Conservation (phyloP, 35 echinoderm and acorn worm species). For the Amphiura filiformis region DNA sequence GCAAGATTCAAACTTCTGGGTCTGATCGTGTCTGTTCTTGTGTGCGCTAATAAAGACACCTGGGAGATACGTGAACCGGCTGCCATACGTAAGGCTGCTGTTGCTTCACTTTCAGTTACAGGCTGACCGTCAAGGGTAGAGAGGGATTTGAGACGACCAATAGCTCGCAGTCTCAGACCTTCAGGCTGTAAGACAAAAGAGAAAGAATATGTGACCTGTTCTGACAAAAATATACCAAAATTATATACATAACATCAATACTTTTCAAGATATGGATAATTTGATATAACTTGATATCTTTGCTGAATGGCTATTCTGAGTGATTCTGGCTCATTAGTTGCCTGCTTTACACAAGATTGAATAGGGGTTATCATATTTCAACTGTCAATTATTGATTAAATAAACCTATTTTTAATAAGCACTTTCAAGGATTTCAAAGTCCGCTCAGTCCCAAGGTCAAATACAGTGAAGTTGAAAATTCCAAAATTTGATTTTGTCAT, state of each 20-base stretch:
- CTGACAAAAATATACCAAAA: background rate
- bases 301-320: no score
- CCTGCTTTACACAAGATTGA: no score
- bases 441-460: no score
- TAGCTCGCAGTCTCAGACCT: slow-evolving; percentile 80
- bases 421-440: no score
- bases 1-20: slow-evolving; percentile 88
- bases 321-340: no score
- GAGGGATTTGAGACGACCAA: slow-evolving; percentile 88
- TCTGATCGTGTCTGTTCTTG: slow-evolving; percentile 60
- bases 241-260: background rate
- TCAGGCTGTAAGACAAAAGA: slow-evolving; percentile 55
- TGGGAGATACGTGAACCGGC: slow-evolving; percentile 94
- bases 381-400: no score
- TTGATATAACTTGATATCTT: background rate
- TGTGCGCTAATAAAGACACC: slow-evolving; percentile 88
- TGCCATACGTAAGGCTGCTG: slow-evolving; percentile 94
- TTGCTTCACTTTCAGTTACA: slow-evolving; percentile 84
- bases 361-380: no score
- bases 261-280: background rate
- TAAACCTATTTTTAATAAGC: no score
- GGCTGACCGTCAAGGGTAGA: slow-evolving; percentile 66
- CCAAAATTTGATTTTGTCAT: no score
- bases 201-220: background rate
- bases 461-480: no score